A percentile compares a stretch with the other conserved stretches of the same genome.
These are phyloP conservation scores for Pseudonaja textilis DNA, from an alignment of 2,113 vertebrate genomes.

Conservation along the genomic window DNA sequence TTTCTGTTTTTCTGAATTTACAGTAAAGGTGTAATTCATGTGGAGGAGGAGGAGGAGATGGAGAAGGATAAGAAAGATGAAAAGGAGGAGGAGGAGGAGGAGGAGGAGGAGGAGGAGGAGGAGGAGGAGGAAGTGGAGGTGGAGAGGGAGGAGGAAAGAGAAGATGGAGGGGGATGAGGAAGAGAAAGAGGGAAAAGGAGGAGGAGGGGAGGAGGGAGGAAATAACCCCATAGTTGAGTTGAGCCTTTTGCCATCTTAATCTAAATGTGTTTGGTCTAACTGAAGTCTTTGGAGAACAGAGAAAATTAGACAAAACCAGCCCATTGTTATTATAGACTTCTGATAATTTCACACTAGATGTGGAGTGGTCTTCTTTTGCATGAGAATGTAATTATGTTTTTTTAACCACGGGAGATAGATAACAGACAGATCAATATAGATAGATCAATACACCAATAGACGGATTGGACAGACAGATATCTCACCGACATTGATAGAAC, in stretches of 20 bases:
- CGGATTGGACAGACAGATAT: not conserved
- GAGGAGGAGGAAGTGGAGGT: too few species aligned
- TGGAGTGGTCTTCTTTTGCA: not conserved
- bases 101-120: too few species aligned
- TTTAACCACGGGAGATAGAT: not conserved
- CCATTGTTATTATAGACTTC: not conserved
- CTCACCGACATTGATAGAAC: not conserved
- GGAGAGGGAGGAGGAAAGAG: not conserved
- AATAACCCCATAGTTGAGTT: not conserved
- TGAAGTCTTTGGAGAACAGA: not conserved
- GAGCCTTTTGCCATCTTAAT: not conserved
- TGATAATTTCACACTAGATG: not conserved
- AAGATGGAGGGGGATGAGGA: too few species aligned
- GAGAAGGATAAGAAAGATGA: not conserved
- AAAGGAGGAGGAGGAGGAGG: too few species aligned
- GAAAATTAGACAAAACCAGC: not conserved
- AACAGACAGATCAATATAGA: not conserved
- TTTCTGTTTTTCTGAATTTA: not conserved
- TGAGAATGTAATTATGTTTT: not conserved
- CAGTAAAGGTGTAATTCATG: not conserved
- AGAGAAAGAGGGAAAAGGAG: too few species aligned
- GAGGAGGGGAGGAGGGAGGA: not conserved
- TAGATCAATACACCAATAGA: not conserved
- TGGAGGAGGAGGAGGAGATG: too few species aligned
- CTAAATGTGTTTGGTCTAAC: not conserved